Evolutionary conservation across 2,113 vertebrate species (phyloP), one percentile per base, ranked within the genome.

Genomic region (Hiodon alosoides): DNA sequence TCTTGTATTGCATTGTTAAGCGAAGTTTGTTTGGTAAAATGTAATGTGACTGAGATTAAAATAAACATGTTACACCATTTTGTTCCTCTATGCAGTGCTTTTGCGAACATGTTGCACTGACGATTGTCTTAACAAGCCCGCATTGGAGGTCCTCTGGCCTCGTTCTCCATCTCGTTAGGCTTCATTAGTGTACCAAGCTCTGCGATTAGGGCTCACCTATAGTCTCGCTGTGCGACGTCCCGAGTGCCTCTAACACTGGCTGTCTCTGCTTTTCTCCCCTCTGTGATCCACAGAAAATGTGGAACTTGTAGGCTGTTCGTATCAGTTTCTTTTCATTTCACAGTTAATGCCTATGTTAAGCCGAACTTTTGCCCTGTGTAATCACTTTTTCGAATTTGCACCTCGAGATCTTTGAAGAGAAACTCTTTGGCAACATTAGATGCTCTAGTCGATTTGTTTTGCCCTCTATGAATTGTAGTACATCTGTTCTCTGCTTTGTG

Each of bases 381-480:
- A 4, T 47, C 46, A 66, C 31, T 17, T 62, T 62, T 62, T 62
- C 31, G 31, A 31, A 31, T 31, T 31, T 31, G 31, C 31, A 31
- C 31, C 31, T 31, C 31, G 31, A 31, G 31, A 31, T 31, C 31
- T 31, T 31, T 31, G 31, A 31, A 31, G 31, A 31, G 31, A 31
- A 31, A 31, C 31, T 31, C 31, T 31, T 31, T 2, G 2, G 31
- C 2, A 31, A 31, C 31, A 31, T 31, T 31, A 31, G 31, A 31
- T 31, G 31, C 31, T 31, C 31, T 31, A 1, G 31, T 31, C n/a
- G n/a, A n/a, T 65, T 66, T 57, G 31, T 31, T 71, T 14, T 72
- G 68, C 77, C 67, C 74, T 74, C 79, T 77, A 71, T 76, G 64
- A 17, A 66, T 17, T 66, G 46, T 8, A 47, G 13, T 10, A 66